Conservation (phyloP, 1,140 invertebrate genomes). For the Drosophila bifasciata region DNA sequence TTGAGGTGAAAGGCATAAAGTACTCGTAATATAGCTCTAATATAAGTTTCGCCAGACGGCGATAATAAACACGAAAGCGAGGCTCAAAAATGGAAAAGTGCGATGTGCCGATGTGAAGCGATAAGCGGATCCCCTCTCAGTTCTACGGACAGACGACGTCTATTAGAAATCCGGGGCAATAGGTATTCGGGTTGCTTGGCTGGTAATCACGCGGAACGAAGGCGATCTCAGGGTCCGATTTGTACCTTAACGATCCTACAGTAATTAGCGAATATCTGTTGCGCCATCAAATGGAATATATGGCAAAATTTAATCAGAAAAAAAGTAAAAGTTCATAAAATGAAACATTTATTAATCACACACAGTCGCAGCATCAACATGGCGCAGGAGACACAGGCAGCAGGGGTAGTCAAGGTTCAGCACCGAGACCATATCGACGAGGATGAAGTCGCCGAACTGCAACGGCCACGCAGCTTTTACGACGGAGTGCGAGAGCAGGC, state of each 20-base stretch:
- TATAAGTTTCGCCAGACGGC: slow-evolving; percentile 71
- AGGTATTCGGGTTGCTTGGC: slow-evolving; percentile 42
- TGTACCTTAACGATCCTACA: slow-evolving; percentile 36
- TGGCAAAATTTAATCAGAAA: too few species aligned
- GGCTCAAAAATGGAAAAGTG: slow-evolving; percentile 35
- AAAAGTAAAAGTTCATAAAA: slow-evolving; percentile 13
- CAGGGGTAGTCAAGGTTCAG: slow-evolving; percentile 51
- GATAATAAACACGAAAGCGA: slow-evolving; percentile 29
- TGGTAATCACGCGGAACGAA: slow-evolving; percentile 54
- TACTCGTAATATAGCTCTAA: slow-evolving; percentile 8
- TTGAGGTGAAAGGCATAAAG: slow-evolving; percentile 34
- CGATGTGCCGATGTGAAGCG: slow-evolving; percentile 32
- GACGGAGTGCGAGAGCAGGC: slow-evolving; percentile 57
- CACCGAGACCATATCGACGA: slow-evolving; percentile 66
- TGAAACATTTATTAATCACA: slow-evolving; percentile 16
- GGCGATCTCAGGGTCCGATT: slow-evolving; percentile 28
- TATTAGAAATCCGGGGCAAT: slow-evolving; percentile 19
- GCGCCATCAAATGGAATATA: background rate
- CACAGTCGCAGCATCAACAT: slow-evolving; percentile 43
- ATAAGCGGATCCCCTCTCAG: slow-evolving; percentile 52
- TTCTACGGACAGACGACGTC: slow-evolving; percentile 47
- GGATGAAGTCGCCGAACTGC: slow-evolving; percentile 70
- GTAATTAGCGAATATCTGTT: slow-evolving; percentile 27
- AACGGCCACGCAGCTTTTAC: slow-evolving; percentile 52
- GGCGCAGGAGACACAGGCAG: slow-evolving; percentile 48